Conservation (phyloP, 2,113 vertebrate genomes). For the Glaucomys volans region DNA sequence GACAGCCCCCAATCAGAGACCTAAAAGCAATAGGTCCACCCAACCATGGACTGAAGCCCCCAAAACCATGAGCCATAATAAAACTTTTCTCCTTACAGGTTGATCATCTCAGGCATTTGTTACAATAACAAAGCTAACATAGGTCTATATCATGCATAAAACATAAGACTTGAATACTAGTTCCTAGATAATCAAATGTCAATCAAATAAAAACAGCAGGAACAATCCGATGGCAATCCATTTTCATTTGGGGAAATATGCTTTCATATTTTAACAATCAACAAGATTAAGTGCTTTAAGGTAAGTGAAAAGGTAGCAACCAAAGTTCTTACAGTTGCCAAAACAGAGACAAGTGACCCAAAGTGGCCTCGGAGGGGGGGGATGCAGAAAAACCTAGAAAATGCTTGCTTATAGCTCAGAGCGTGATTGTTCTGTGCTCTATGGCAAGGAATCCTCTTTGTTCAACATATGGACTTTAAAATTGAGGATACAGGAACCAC, state of each 20-base stretch:
- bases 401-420: neutral
- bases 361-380: neutral
- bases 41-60: too few relatives aligned
- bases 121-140: neutral
- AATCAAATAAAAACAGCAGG: neutral
- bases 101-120: neutral
- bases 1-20: neutral
- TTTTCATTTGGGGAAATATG: neutral
- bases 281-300: neutral
- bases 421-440: neutral
- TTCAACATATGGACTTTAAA: neutral
- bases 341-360: neutral
- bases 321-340: neutral
- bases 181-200: neutral
- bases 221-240: neutral
- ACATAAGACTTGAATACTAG: neutral
- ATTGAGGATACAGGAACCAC: neutral
- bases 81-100: neutral
- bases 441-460: neutral
- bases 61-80: neutral
- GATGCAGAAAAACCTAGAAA: neutral
- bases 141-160: neutral
- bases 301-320: neutral
- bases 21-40: neutral
- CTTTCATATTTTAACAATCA: conserved; percentile 5